Base-by-base conservation (phyloP, 1,140 invertebrate species). In the Triops longicaudatus region DNA sequence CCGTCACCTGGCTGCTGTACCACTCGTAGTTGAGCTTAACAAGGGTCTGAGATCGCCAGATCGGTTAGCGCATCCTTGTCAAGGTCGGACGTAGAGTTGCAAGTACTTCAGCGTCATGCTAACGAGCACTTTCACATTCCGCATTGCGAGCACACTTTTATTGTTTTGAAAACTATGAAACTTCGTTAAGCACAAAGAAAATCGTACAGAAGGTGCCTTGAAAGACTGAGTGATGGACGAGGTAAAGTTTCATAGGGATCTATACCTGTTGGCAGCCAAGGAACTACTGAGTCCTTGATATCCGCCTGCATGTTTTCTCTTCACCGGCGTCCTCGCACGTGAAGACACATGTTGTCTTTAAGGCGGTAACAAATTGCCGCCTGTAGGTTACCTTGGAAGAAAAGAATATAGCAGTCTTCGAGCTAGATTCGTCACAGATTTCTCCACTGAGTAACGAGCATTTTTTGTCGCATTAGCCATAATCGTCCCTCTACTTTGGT, bases 231-330 rank as follows among this genome's bases (percentile, higher is more conserved):
- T 2, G 31, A 37, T 4, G 7, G 31, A 7, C 31, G 31, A 37
- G 7, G 2, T n/a, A 14, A 63, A 63, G 50, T 22, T 63, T 63
- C 5, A 6, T 6, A n/a, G 17, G 50, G 50, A 63, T 12, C 17
- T 63, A 63, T 63, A 22, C 50, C 50, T 63, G 50, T 63, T 17
- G 50, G 9, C 50, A 22, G 50, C 50, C 50, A 63, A 63, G 50
- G 50, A 63, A 63, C 50, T 22, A 63, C 50, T 63, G 50, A 63
- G 50, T 63, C 22, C 50, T 63, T 37, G 31, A 63, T 63, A n/a
- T 63, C 50, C 14, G 17, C 50, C 50, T 63, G 50, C 50, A 63
- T 14, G 50, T 63, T 22, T 63, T 63, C 50, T 63, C 50, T 63
- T 63, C 50, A 63, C 22, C 14, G n/a, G 2, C 50, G 50, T 63